Conservation (phyloP, 2,888 invertebrate species). For the Lomographa bimaculata region DNA sequence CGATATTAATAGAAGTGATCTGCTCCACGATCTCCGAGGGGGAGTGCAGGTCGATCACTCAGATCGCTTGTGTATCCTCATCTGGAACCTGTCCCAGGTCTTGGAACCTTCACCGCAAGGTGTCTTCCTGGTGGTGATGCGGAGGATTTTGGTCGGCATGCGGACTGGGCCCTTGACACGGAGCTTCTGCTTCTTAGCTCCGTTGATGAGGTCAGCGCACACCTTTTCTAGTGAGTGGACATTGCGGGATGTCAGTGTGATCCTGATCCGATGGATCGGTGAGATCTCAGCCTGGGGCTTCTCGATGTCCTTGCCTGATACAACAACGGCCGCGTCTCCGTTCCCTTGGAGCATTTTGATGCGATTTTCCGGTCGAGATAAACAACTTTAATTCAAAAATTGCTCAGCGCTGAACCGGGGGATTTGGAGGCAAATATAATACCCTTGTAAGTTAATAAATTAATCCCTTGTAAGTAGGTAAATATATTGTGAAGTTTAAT, state of each 20-base stretch:
- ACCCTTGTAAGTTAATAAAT: too few relatives aligned
- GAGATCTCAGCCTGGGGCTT: slow-evolving; percentile 95
- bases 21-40: slow-evolving; percentile 99
- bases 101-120: slow-evolving; percentile 99
- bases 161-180: slow-evolving; percentile 99
- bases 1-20: slow-evolving; percentile 99
- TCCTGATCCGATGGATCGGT: slow-evolving; percentile 97
- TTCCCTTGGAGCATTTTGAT: too few relatives aligned
- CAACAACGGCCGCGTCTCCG: slow-evolving; percentile 85
- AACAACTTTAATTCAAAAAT: slow-evolving; percentile 87
- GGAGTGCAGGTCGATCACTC: slow-evolving; percentile 99
- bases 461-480: too few relatives aligned
- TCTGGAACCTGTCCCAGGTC: slow-evolving; percentile 99
- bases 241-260: slow-evolving; percentile 98
- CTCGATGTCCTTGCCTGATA: slow-evolving; percentile 88
- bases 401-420: slow-evolving; percentile 97
- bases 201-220: slow-evolving; percentile 97
- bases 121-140: slow-evolving; percentile 99
- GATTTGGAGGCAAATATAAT: too few relatives aligned
- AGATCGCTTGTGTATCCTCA: slow-evolving; percentile 99
- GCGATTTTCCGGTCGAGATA: slow-evolving; percentile 91
- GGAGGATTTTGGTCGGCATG: slow-evolving; percentile 98
- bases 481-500: too few relatives aligned
- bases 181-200: slow-evolving; percentile 98
- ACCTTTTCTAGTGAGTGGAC: slow-evolving; percentile 99